A percentile compares a stretch with the other conserved stretches of the same genome.
phyloP scores from a whole-genome alignment of 2,888 invertebrate species.

The Thumatha senex region DNA sequence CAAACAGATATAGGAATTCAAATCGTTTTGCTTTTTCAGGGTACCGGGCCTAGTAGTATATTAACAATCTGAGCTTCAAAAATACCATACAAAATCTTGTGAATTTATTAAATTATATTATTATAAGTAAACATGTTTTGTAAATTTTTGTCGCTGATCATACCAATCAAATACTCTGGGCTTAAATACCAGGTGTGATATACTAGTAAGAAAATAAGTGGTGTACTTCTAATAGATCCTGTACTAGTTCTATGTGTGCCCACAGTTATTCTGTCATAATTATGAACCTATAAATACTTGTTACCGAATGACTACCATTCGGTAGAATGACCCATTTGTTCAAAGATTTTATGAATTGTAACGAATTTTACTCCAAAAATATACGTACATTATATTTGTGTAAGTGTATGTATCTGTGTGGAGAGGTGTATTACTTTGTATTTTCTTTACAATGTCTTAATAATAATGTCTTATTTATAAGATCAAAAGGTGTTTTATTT shows the following conservation, averaged over 20 bases:
- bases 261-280: slow-evolving; percentile 50
- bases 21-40: no score
- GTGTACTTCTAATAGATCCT: slow-evolving; percentile 41
- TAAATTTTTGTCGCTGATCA: slow-evolving; percentile 15
- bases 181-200: no score
- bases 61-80: slow-evolving; percentile 54
- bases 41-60: slow-evolving; percentile 11
- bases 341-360: slow-evolving; percentile 61
- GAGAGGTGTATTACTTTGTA: slow-evolving; percentile 70
- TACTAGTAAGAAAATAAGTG: slow-evolving; percentile 23
- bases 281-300: slow-evolving; percentile 32
- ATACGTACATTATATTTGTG: slow-evolving; percentile 77
- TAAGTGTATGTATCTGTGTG: slow-evolving; percentile 73
- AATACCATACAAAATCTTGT: slow-evolving; percentile 75
- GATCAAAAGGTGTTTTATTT: slow-evolving; percentile 49
- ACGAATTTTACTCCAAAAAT: slow-evolving; percentile 73
- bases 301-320: slow-evolving; percentile 52
- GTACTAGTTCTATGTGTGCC: slow-evolving; percentile 38
- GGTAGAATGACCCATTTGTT: slow-evolving; percentile 50
- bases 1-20: no score
- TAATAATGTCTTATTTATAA: slow-evolving; percentile 76
- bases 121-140: slow-evolving; percentile 33
- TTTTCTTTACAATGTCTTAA: slow-evolving; percentile 80
- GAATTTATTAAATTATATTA: slow-evolving; percentile 58
- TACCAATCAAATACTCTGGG: no score